Evolutionary conservation across 2,888 invertebrate genomes (phyloP).

Genomic region (Anarsia innoxiella): DNA sequence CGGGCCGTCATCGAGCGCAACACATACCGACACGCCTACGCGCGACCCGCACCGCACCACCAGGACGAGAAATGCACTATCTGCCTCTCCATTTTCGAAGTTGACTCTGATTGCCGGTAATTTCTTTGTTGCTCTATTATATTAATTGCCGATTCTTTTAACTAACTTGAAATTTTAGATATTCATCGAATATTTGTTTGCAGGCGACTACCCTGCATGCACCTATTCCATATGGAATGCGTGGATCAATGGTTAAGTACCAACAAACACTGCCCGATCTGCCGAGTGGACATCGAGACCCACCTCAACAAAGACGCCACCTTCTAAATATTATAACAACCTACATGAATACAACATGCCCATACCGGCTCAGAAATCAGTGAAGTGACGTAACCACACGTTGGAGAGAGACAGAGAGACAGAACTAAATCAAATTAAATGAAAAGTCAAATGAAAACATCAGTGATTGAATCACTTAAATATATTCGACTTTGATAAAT

Average conservation of each 20-base stretch:
- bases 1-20: conserved; percentile 87
- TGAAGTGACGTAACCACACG: too few species aligned
- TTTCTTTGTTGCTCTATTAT: too few species aligned
- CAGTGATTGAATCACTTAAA: too few species aligned
- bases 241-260: conserved; percentile 95
- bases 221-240: conserved; percentile 94
- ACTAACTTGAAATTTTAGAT: too few species aligned
- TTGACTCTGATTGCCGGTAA: conserved; percentile 89
- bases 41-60: conserved; percentile 78
- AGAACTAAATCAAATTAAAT: too few species aligned
- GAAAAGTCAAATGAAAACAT: too few species aligned
- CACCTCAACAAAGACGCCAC: conserved; percentile 80
- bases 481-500: too few species aligned
- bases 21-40: conserved; percentile 90
- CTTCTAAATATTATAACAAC: conserved; percentile 32
- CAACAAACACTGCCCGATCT: conserved; percentile 95
- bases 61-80: conserved; percentile 93
- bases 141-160: too few species aligned
- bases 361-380: too few species aligned
- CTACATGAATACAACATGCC: too few species aligned
- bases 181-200: too few species aligned
- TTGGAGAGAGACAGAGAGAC: too few species aligned
- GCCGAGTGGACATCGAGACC: conserved; percentile 93
- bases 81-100: conserved; percentile 90
- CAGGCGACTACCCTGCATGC: conserved; percentile 93